Percentiles rank a stretch among this genome's conserved stretches.
Evolutionary conservation across 2,888 invertebrate genomes (phyloP).

Genomic region (Dynastes grantii): DNA sequence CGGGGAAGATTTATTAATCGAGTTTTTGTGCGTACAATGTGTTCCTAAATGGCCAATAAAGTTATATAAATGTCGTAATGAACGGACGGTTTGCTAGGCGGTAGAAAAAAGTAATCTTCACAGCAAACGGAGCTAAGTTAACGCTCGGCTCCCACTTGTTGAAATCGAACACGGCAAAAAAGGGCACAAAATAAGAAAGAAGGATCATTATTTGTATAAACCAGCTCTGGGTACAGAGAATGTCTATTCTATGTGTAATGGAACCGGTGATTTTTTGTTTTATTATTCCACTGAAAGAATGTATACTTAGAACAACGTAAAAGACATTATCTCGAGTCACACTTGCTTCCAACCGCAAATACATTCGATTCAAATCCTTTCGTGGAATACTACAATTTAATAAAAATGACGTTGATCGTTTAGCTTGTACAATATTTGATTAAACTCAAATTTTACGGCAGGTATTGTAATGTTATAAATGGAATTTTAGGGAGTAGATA

Average conservation of each 20-base stretch:
- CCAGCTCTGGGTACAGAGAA: constrained; percentile 11
- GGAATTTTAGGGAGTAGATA: no score
- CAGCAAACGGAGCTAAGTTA: constrained; percentile 13
- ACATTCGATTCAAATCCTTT: background rate
- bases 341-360: background rate
- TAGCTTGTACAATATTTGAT: no score
- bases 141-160: constrained; percentile 13
- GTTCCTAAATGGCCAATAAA: constrained; percentile 35
- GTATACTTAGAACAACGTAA: background rate
- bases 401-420: no score
- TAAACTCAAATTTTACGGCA: no score
- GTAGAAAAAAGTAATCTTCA: constrained; percentile 26
- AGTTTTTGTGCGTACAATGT: constrained; percentile 25
- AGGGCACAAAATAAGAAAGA: constrained; percentile 3
- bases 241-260: constrained; percentile 29
- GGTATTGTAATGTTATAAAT: no score
- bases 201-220: constrained; percentile 30
- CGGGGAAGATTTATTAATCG: constrained; percentile 19
- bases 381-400: background rate
- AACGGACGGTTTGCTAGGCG: constrained; percentile 15
- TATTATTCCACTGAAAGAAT: constrained; percentile 3
- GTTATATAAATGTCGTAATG: constrained; percentile 26
- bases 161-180: constrained; percentile 4
- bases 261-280: constrained; percentile 4
- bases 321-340: background rate